Conservation (phyloP, 2,797 vertebrate genomes). For the Pangasius krempfi region DNA sequence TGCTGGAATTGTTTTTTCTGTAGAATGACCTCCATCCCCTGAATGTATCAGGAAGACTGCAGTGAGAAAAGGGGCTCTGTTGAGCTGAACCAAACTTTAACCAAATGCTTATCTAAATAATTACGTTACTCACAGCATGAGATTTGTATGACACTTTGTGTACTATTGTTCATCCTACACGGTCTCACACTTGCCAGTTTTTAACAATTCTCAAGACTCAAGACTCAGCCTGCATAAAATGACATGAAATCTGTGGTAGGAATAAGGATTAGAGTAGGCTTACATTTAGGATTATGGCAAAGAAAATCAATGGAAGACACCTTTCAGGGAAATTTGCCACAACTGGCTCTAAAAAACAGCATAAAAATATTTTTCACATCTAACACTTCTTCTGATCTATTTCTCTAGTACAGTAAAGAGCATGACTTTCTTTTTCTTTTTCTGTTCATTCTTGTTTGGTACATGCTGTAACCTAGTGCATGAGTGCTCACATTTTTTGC, state of each 20-base stretch:
- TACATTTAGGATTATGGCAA: constrained; percentile 4
- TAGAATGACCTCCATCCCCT: background rate
- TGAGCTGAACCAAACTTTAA: background rate
- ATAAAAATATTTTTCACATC: background rate
- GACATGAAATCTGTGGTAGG: background rate
- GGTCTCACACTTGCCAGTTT: background rate
- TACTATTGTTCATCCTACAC: constrained; percentile 5
- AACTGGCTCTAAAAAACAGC: background rate
- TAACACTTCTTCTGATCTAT: background rate
- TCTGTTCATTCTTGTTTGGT: background rate
- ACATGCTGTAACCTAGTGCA: background rate
- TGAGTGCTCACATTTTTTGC: background rate
- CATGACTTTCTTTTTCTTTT: background rate
- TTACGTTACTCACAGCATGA: constrained; percentile 1
- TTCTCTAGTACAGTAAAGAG: background rate
- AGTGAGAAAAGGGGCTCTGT: constrained; percentile 2
- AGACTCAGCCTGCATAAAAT: background rate
- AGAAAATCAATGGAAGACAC: background rate
- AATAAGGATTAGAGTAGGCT: constrained; percentile 11
- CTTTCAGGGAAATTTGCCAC: background rate
- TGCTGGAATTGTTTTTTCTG: background rate
- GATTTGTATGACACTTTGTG: constrained; percentile 1
- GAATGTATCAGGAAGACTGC: background rate
- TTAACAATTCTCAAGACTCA: background rate
- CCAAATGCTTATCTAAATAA: background rate